These are phyloP conservation scores for Thalassoma bifasciatum DNA, from an alignment of 2,113 vertebrate species.

Conservation along the genomic window DNA sequence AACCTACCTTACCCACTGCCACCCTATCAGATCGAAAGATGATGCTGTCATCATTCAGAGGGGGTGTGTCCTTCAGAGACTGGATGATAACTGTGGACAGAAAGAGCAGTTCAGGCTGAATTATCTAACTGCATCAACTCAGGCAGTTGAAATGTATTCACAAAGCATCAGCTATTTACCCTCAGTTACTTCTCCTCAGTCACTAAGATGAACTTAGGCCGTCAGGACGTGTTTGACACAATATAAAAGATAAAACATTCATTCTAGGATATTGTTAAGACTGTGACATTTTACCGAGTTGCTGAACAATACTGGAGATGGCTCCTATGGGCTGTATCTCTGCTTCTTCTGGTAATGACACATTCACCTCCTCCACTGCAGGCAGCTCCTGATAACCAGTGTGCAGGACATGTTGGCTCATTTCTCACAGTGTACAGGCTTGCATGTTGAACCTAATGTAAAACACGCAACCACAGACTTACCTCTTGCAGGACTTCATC, in stretches of 20 bases:
- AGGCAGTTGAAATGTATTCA: too few species aligned
- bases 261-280: too few species aligned
- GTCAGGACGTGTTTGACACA: too few species aligned
- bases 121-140: too few species aligned
- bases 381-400: constrained; percentile 84
- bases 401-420: neutral
- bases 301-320: constrained; percentile 89
- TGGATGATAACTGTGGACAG: constrained; percentile 88
- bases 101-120: neutral
- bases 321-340: constrained; percentile 87
- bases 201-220: too few species aligned
- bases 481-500: constrained; percentile 73
- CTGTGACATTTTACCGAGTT: too few species aligned
- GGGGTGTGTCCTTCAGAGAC: constrained; percentile 86
- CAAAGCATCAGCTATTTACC: too few species aligned
- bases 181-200: too few species aligned
- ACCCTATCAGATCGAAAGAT: constrained; percentile 87
- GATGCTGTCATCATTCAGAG: constrained; percentile 91
- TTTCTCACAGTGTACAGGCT: neutral
- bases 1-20: constrained; percentile 89
- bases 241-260: too few species aligned
- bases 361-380: constrained; percentile 85
- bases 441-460: neutral
- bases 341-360: constrained; percentile 86
- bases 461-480: constrained; percentile 11